These are phyloP conservation scores for Dromaius novaehollandiae DNA, from an alignment of 2,113 vertebrate species.

Conservation along the genomic window DNA sequence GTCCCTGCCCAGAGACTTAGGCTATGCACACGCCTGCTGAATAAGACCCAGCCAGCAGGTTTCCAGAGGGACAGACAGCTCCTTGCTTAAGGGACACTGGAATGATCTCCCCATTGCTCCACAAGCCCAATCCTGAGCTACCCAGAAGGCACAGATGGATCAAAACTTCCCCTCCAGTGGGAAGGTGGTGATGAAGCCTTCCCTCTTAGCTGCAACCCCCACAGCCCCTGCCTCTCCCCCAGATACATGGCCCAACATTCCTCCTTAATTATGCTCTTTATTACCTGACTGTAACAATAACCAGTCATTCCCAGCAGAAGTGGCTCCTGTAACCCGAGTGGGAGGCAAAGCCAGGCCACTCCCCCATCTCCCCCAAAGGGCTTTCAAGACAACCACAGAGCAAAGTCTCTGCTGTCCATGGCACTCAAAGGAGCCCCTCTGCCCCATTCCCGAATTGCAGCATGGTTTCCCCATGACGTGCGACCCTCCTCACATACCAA, in stretches of 20 bases:
- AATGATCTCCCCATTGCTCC: fast-evolving
- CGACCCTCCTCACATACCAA: not conserved
- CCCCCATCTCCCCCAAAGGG: not conserved
- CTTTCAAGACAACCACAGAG: slow-evolving; percentile 48
- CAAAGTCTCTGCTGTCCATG: fast-evolving
- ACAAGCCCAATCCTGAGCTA: fast-evolving
- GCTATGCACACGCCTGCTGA: fast-evolving
- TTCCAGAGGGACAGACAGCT: not conserved
- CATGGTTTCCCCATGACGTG: not conserved
- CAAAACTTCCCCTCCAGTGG: fast-evolving
- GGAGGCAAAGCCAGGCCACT: not conserved
- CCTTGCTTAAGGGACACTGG: fast-evolving
- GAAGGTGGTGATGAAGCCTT: not conserved
- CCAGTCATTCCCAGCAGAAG: slow-evolving; percentile 47
- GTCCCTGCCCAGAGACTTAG: not conserved
- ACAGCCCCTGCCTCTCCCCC: not conserved
- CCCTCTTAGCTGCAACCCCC: not conserved
- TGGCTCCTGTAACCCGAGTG: slow-evolving; percentile 33
- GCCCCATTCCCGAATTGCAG: not conserved
- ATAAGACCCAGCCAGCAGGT: fast-evolving
- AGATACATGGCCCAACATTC: slow-evolving; percentile 40
- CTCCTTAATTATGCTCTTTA: slow-evolving; percentile 73
- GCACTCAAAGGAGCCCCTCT: not conserved
- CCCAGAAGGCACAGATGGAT: not conserved
- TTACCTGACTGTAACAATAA: slow-evolving; percentile 76